Evolutionary conservation across 2,888 invertebrate species (phyloP), one percentile per base, ranked within the genome.

Genomic region (Netelia melanura): DNA sequence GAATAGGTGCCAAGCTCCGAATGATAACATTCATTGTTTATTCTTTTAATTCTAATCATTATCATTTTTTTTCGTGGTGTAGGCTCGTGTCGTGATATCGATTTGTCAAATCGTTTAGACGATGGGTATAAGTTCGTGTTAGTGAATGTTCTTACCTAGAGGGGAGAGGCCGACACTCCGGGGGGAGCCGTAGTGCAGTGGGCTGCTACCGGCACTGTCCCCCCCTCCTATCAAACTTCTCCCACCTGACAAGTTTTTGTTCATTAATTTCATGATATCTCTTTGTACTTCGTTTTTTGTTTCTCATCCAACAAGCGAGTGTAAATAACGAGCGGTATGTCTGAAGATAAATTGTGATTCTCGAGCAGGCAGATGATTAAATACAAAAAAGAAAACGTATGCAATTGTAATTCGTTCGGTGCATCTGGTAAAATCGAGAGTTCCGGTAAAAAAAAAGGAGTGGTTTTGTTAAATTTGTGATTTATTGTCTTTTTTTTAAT

Each of bases 81-180:
- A 75, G 54, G 52, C 56, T 74, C 54, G 68, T 84, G 81, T 83
- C 38, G 84, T 84, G 65, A 76, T 71, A 67, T 68, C 56, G 72
- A 17, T 80, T 79, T 65, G n/a, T 23, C 43, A 61, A 56, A 67
- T 75, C 56, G 75, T 83, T 79, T 65, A 21, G 43, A 44, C 21
- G 56, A 52, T n/a, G 64, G 54, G 70, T 23, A 62, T 44, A 82
- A 30, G 65, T 77, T 86, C 88, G 88, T 90, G 87, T 87, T 88
- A 75, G 86, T 87, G 82, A 48, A 70, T 62, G 25, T 83, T 89
- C 93, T 92, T 94, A 95, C 95, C 95, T 93, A 95, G 91, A 77
- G 95, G 95, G 87, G 95, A 95, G 86, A 95, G 91, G 87, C 95
- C 95, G 89, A 95, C 94, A 92, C 95, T 95, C 91, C 94, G 94